Evolutionary conservation across 2,888 invertebrate species (phyloP).

Genomic region (Drosophila histrio): DNA sequence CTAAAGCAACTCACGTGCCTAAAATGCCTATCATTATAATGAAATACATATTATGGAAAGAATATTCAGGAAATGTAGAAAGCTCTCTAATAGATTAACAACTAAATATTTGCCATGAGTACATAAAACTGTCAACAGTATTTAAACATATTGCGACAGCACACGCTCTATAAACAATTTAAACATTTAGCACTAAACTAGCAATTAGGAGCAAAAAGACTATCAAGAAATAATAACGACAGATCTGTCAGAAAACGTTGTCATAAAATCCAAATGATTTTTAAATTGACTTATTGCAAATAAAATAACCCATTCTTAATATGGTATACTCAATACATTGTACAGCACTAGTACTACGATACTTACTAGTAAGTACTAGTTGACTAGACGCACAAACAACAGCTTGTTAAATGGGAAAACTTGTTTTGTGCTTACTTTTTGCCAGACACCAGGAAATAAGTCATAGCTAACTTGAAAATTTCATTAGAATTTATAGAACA

Average conservation of each 20-base stretch:
- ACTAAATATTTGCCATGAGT: slow-evolving; percentile 18
- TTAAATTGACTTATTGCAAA: slow-evolving; percentile 49
- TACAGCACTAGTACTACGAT: too few relatives aligned
- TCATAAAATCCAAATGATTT: slow-evolving; percentile 38
- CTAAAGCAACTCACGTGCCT: slow-evolving; percentile 22
- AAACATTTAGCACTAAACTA: slow-evolving; percentile 25
- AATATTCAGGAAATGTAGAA: background rate
- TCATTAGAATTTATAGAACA: slow-evolving; percentile 44
- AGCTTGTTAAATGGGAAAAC: slow-evolving; percentile 38
- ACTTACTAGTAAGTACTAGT: too few relatives aligned
- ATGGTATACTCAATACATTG: background rate
- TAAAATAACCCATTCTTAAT: slow-evolving; percentile 15
- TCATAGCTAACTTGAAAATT: slow-evolving; percentile 16
- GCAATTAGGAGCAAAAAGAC: slow-evolving; percentile 25
- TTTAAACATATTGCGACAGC: slow-evolving; percentile 6
- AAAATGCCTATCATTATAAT: slow-evolving; percentile 13
- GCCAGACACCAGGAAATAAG: slow-evolving; percentile 37
- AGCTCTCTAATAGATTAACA: slow-evolving; percentile 7
- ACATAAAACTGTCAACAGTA: background rate
- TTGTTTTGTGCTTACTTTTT: slow-evolving; percentile 45
- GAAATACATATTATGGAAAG: background rate
- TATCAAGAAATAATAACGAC: slow-evolving; percentile 10
- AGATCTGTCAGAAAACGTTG: slow-evolving; percentile 26
- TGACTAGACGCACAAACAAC: slow-evolving; percentile 19
- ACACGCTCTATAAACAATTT: slow-evolving; percentile 22